Base-by-base conservation (phyloP, 2,888 invertebrate genomes). In the Candidula unifasciata region DNA sequence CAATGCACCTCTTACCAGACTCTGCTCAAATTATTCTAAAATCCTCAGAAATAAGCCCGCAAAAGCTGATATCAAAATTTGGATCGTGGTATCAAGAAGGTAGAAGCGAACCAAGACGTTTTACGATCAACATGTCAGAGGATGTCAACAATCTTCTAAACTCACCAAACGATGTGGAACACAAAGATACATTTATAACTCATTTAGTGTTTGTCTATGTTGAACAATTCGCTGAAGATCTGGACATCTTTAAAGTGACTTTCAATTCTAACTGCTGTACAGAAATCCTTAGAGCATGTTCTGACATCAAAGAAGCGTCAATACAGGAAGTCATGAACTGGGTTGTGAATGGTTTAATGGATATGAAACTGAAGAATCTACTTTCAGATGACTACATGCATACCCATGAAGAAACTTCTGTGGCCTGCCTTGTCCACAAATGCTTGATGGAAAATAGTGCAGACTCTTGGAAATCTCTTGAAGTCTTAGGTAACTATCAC, bases 61-160 rank as follows among this genome's bases (percentile, higher is more conserved):
- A 73, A 18, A 73, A 30, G 18, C 86, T 88, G 44, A 79, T 64
- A 73, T 73, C 77, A 27, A 71, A n/a, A 35, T 88, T 84, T 84
- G 88, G 88, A 66, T 54, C 37, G 2, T 24, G 16, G 1, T 86
- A 86, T 33, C 69, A 73, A 13, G 87, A 88, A 68, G 86, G 84
- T 24, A 79, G 68, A 3, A 86, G 86, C 37, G 77, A 80, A 24
- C 88, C 88, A 21, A 84, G 88, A 30, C 82, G 78, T 57, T 88
- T 88, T 33, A 27, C 83, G 3, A 86, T 88, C 27, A 81, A 88
- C 69, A 71, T 88, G 27, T 83, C 87, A 35, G 83, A 86, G 44
- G 82, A 83, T 33, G 57, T 86, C 21, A 30, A 54, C 13, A 78
- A 78, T 54, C 57, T 83, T 2, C 54, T 83, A 52, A 54, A 37